Evolutionary conservation across 2,113 vertebrate species (phyloP).

Genomic region (Plestiodon gilberti): DNA sequence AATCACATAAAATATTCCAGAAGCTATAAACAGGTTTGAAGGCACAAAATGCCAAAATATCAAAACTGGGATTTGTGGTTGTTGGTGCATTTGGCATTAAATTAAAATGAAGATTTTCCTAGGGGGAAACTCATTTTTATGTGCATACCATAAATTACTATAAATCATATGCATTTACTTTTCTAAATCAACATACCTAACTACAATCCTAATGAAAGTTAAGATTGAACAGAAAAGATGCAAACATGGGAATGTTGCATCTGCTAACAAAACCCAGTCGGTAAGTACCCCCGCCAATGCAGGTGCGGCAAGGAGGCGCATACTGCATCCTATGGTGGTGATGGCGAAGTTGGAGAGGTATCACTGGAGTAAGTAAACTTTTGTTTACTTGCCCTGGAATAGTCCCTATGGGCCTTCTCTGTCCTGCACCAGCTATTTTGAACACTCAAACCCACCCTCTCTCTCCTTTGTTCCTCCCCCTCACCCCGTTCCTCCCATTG

Average conservation of each 20-base stretch:
- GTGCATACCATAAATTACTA: background rate
- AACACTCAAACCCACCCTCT: no score
- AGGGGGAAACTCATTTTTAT: background rate
- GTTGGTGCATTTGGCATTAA: background rate
- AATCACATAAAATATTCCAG: conserved; percentile 3
- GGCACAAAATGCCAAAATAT: background rate
- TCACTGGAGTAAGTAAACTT: no score
- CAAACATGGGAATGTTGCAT: conserved; percentile 17
- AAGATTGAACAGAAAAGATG: background rate
- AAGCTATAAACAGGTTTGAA: conserved; percentile 42
- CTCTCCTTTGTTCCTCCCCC: no score
- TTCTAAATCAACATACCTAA: background rate
- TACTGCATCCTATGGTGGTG: no score
- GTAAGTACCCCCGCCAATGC: background rate
- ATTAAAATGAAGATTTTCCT: background rate
- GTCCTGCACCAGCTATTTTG: no score
- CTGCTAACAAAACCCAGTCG: conserved; percentile 1
- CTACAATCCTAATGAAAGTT: background rate
- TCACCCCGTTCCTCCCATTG: no score
- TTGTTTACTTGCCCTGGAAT: no score
- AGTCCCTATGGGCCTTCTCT: no score
- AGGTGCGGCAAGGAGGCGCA: no score
- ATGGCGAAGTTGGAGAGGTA: no score
- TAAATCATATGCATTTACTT: background rate
- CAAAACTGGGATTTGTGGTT: background rate